Evolutionary conservation across 2,113 vertebrate genomes (phyloP).

Genomic region (Dipodomys merriami): DNA sequence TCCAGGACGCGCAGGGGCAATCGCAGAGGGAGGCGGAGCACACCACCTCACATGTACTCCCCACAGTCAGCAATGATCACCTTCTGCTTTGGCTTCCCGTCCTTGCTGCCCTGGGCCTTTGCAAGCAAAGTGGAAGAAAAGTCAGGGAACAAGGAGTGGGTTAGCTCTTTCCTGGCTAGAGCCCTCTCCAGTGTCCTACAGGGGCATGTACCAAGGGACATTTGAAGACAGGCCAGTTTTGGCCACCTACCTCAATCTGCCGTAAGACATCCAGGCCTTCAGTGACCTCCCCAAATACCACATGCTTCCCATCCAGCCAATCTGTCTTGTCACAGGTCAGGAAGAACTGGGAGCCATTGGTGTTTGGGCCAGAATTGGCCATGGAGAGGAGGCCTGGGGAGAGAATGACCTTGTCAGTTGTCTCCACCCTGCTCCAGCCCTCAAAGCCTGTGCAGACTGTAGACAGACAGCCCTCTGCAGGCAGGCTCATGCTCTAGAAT

Average conservation of each 20-base stretch:
- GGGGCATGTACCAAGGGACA: background rate
- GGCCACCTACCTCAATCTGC: slow-evolving; percentile 78
- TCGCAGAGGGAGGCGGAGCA: background rate
- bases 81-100: slow-evolving; percentile 96
- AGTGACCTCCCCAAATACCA: slow-evolving; percentile 96
- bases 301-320: slow-evolving; percentile 98
- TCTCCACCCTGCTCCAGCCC: accelerated
- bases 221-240: background rate
- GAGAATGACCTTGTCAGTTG: accelerated
- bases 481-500: background rate
- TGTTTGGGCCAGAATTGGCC: slow-evolving; percentile 96
- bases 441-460: too few relatives aligned
- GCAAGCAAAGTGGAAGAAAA: background rate
- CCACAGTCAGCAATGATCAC: slow-evolving; percentile 97
- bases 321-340: slow-evolving; percentile 97
- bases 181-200: background rate
- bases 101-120: slow-evolving; percentile 95
- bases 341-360: slow-evolving; percentile 98
- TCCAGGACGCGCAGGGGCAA: accelerated
- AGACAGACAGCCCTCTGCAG: background rate
- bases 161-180: too few relatives aligned
- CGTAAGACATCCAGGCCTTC: slow-evolving; percentile 89
- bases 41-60: slow-evolving; percentile 88
- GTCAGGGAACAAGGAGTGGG: background rate
- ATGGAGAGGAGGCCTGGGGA: slow-evolving; percentile 93